Base-by-base conservation (phyloP, 2,113 vertebrate genomes). In the Proterorhinus semilunaris region DNA sequence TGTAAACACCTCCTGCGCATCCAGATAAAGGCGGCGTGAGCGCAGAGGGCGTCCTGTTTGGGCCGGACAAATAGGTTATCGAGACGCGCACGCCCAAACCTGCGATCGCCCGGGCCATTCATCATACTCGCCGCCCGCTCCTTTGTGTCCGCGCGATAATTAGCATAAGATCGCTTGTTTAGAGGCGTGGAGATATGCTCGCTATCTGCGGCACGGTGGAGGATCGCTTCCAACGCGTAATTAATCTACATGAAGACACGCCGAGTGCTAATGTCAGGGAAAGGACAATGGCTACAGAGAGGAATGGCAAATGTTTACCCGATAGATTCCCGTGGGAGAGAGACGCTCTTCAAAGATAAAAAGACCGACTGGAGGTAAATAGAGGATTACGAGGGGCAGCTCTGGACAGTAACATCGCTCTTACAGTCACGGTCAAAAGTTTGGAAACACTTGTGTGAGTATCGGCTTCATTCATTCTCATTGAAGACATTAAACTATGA, bases 11-110 rank as follows among this genome's bases (percentile, higher is more conserved):
- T 72, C 75, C 84, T 88, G 84, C 16, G 58, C 80, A 87, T 83
- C 80, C 76, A 72, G 87, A 90, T 88, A 87, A 47, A 88, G 84
- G 75, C 81, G 13, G 76, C 88, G 84, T 83, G 84, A 85, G 89
- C 84, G 83, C 85, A 89, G 82, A 85, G 81, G 67, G 78, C 84
- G 80, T 79, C 83, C 80, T 79, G 7, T 51, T 51, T 51, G 80
- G 77, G 63, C 78, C 78, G 74, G 72, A 76, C 62, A 85, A 85
- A 45, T 42, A 82, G 85, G 82, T 91, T 87, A 90, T 88, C 88
- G 84, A 66, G 36, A 67, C 77, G 54, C 83, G 73, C 75, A 78
- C 86, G 68, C 81, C 76, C 82, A 36, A 36, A 36, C 87, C 84
- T 90, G 78, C 84, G 83, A 79, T 77, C 69, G 78, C 79, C 81